Percentiles rank a stretch among this genome's conserved stretches.
phyloP scores from a whole-genome alignment of 2,888 invertebrate genomes.

The Xestia rhomboidea region DNA sequence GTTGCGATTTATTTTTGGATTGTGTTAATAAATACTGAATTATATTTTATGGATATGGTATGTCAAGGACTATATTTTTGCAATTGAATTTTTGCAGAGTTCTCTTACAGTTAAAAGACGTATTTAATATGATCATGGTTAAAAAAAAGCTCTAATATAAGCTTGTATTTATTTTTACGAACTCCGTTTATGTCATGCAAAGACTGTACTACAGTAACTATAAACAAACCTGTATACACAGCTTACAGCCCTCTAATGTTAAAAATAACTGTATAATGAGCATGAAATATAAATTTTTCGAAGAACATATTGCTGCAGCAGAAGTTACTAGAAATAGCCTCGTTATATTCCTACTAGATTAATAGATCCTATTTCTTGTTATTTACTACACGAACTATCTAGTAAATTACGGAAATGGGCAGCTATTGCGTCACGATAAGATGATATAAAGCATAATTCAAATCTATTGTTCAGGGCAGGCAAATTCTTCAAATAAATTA shows the following conservation, averaged over 20 bases:
- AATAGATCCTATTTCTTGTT: slow-evolving; percentile 18
- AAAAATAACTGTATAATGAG: slow-evolving; percentile 19
- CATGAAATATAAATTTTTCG: slow-evolving; percentile 23
- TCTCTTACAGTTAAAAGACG: no score
- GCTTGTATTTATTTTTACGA: background rate
- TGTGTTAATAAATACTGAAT: slow-evolving; percentile 10
- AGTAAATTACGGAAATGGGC: background rate
- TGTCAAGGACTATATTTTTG: slow-evolving; percentile 18
- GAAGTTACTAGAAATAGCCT: slow-evolving; percentile 11
- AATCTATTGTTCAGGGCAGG: background rate
- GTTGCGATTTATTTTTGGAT: slow-evolving; percentile 27
- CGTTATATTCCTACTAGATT: slow-evolving; percentile 1
- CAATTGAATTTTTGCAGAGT: background rate
- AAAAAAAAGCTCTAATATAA: background rate
- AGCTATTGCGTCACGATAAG: background rate
- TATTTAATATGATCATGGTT: background rate
- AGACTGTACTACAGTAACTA: background rate
- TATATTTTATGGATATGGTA: slow-evolving; percentile 2
- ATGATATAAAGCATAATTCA: background rate
- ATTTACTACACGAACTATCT: slow-evolving; percentile 19
- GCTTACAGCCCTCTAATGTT: slow-evolving; percentile 15
- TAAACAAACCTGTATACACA: slow-evolving; percentile 10
- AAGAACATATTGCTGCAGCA: slow-evolving; percentile 20
- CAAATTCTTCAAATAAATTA: background rate
- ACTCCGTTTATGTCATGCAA: background rate